Percentiles rank a stretch among this genome's conserved stretches.
phyloP scores from a whole-genome alignment of 2,113 vertebrate genomes.

The Hemichromis elongatus region DNA sequence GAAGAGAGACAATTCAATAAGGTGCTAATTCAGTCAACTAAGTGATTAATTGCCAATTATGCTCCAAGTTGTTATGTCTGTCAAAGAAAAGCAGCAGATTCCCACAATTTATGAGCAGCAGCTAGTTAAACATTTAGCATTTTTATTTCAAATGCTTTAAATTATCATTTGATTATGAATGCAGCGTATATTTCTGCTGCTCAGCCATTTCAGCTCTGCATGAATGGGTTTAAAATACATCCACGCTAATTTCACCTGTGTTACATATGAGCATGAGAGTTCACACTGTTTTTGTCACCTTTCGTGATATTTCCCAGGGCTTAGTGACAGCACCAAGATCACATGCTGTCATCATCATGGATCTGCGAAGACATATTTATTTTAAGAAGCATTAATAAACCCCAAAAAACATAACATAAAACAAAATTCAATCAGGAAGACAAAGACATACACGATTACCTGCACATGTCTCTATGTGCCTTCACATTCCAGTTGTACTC shows the following conservation, averaged over 20 bases:
- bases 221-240: neutral
- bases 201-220: neutral
- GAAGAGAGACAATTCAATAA: slow-evolving; percentile 24
- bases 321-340: slow-evolving; percentile 99
- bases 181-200: neutral
- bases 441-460: slow-evolving; percentile 62
- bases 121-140: neutral
- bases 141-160: neutral
- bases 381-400: neutral
- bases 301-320: slow-evolving; percentile 99
- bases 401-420: neutral
- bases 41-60: neutral
- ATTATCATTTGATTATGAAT: neutral
- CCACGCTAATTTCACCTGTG: neutral
- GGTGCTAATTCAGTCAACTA: neutral
- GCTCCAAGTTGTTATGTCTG: neutral
- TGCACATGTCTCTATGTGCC: slow-evolving; percentile 91
- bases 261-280: neutral
- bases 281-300: slow-evolving; percentile 74
- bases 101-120: neutral
- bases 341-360: slow-evolving; percentile 99
- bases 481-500: slow-evolving; percentile 94
- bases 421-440: neutral
- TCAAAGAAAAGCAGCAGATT: neutral
- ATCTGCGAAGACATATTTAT: slow-evolving; percentile 73